Percentiles rank a stretch among this genome's conserved stretches.
Evolutionary conservation across 2,888 invertebrate genomes (phyloP).

Genomic region (Cheilosia variabilis): DNA sequence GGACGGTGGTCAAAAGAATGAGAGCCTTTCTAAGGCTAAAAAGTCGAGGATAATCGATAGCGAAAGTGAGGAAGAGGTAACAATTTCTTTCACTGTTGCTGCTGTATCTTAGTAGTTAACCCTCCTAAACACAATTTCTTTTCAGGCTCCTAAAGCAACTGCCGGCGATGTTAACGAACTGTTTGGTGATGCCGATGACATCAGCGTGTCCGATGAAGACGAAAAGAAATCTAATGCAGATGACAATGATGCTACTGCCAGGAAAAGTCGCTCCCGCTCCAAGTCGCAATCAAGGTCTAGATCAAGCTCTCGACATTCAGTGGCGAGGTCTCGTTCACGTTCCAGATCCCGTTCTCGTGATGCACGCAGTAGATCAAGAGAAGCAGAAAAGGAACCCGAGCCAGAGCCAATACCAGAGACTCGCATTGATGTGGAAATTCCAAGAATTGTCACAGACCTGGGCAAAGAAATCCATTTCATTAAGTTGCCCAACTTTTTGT

Average conservation of each 20-base stretch:
- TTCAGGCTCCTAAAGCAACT: slow-evolving; percentile 74
- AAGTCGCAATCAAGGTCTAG: slow-evolving; percentile 79
- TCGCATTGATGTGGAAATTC: slow-evolving; percentile 98
- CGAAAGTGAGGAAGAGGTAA: slow-evolving; percentile 87
- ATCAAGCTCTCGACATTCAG: slow-evolving; percentile 79
- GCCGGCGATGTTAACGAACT: slow-evolving; percentile 88
- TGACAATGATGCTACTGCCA: slow-evolving; percentile 79
- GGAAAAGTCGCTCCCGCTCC: slow-evolving; percentile 78
- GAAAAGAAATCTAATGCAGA: slow-evolving; percentile 79
- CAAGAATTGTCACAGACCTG: slow-evolving; percentile 95
- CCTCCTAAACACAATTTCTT: slow-evolving; percentile 1
- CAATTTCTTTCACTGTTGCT: background rate
- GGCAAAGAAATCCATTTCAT: slow-evolving; percentile 97
- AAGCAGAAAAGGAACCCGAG: slow-evolving; percentile 86
- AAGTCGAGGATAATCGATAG: slow-evolving; percentile 86
- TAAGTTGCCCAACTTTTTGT: slow-evolving; percentile 98
- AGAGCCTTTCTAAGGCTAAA: slow-evolving; percentile 83
- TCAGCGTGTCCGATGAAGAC: slow-evolving; percentile 93
- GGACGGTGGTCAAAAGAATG: slow-evolving; percentile 77
- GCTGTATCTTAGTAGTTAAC: background rate
- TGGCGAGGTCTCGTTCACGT: slow-evolving; percentile 81
- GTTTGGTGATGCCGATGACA: slow-evolving; percentile 97
- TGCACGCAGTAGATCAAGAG: slow-evolving; percentile 79
- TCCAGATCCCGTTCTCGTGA: slow-evolving; percentile 80
- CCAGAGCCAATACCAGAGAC: slow-evolving; percentile 95